These are phyloP conservation scores for Grammomys dolichurus DNA, from an alignment of 2,113 vertebrate species.

Conservation along the genomic window DNA sequence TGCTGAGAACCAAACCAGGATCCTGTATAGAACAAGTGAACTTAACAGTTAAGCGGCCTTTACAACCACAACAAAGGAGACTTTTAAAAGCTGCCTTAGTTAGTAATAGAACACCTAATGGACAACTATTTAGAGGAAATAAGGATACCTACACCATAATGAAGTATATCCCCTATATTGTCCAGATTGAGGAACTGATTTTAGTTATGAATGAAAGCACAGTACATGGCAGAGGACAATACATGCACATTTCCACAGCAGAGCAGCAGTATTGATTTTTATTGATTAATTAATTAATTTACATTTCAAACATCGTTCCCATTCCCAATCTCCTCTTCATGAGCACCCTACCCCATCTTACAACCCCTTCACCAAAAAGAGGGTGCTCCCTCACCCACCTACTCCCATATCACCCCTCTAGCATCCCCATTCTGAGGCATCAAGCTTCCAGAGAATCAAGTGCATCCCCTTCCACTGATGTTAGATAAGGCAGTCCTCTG, in stretches of 20 bases:
- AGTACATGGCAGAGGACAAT: background rate
- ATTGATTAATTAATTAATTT: background rate
- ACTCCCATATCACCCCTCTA: no score
- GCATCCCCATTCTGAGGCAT: no score
- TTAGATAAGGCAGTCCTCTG: no score
- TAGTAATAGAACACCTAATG: background rate
- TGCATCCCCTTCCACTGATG: no score
- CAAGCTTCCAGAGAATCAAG: no score
- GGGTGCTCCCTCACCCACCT: no score
- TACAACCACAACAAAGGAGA: background rate
- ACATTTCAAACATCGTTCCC: no score
- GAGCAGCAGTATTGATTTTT: background rate
- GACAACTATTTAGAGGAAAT: background rate
- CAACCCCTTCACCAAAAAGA: no score
- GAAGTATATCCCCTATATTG: background rate
- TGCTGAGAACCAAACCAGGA: background rate
- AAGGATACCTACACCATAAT: conserved; percentile 1
- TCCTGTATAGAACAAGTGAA: background rate
- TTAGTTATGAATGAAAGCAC: background rate
- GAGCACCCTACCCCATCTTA: no score
- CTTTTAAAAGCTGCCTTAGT: background rate
- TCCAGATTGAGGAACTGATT: background rate
- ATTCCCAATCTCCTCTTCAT: no score
- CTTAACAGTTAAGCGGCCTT: background rate
- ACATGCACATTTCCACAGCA: background rate